Conservation (phyloP, 2,113 vertebrate genomes). For the Fukomys damarensis region DNA sequence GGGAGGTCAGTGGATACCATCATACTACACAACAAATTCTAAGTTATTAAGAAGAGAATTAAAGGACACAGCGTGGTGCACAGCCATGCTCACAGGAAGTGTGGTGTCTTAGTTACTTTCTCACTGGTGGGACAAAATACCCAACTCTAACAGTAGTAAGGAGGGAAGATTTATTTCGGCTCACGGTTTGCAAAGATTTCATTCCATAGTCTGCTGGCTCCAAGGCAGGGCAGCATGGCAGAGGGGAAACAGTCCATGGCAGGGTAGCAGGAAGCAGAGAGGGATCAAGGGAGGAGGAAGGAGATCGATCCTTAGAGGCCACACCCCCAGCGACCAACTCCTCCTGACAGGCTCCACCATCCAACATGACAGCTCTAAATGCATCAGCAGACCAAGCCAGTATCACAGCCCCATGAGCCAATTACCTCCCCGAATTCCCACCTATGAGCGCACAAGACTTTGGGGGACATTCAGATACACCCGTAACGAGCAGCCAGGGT, state of each 20-base stretch:
- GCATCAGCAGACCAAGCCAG: background rate
- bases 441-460: background rate
- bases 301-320: background rate
- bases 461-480: background rate
- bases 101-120: background rate
- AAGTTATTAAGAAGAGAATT: background rate
- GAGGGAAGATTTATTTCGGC: background rate
- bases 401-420: background rate
- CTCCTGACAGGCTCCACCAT: background rate
- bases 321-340: background rate
- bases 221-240: background rate
- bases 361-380: background rate
- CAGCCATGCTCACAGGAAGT: no score
- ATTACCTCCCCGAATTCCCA: background rate
- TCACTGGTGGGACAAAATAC: background rate
- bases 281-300: background rate
- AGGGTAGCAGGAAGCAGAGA: background rate
- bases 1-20: background rate
- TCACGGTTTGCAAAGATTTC: background rate
- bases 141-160: background rate
- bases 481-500: background rate
- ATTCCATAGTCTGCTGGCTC: background rate
- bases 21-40: background rate
- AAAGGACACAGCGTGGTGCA: background rate
- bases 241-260: background rate